Percentiles rank a stretch among this genome's conserved stretches.
Evolutionary conservation across 2,113 vertebrate genomes (phyloP).

Genomic region (Epinephelus lanceolatus): DNA sequence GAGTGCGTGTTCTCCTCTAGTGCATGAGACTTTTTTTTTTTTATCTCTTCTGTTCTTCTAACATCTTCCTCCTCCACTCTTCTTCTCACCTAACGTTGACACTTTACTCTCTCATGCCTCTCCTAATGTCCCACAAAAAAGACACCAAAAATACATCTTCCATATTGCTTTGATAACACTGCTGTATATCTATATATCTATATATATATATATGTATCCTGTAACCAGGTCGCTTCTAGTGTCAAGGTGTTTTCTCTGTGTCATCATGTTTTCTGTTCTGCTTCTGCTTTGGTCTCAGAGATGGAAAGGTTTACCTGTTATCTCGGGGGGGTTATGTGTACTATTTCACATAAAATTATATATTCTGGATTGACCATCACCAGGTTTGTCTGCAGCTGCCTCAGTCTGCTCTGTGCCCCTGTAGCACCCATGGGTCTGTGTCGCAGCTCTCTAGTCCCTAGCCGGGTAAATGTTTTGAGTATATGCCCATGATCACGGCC

Average conservation of each 20-base stretch:
- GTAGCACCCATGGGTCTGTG: constrained; percentile 76
- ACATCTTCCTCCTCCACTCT: constrained; percentile 94
- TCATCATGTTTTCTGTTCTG: constrained; percentile 82
- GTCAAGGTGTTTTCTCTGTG: constrained; percentile 80
- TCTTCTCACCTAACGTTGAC: constrained; percentile 90
- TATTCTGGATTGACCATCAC: constrained; percentile 79
- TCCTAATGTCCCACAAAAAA: constrained; percentile 64
- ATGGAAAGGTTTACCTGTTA: constrained; percentile 76
- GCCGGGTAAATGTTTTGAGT: constrained; percentile 97
- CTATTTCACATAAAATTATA: constrained; percentile 36
- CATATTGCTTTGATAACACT: constrained; percentile 89
- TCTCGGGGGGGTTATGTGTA: constrained; percentile 65
- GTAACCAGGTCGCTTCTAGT: constrained; percentile 88
- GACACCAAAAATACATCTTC: constrained; percentile 84
- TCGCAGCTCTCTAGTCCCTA: constrained; percentile 75
- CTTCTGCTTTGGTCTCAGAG: constrained; percentile 86
- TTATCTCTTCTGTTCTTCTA: constrained; percentile 81
- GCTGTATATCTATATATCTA: constrained; percentile 50
- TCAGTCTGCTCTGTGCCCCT: constrained; percentile 77
- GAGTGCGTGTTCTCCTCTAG: constrained; percentile 99
- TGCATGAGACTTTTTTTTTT: constrained; percentile 91
- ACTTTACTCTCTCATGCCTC: constrained; percentile 76
- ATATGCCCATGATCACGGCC: constrained; percentile 91
- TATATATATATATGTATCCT: constrained; percentile 88
- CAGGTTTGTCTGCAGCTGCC: constrained; percentile 88